phyloP scores from a whole-genome alignment of 2,113 vertebrate genomes.

The Periophthalmodon schlosseri region DNA sequence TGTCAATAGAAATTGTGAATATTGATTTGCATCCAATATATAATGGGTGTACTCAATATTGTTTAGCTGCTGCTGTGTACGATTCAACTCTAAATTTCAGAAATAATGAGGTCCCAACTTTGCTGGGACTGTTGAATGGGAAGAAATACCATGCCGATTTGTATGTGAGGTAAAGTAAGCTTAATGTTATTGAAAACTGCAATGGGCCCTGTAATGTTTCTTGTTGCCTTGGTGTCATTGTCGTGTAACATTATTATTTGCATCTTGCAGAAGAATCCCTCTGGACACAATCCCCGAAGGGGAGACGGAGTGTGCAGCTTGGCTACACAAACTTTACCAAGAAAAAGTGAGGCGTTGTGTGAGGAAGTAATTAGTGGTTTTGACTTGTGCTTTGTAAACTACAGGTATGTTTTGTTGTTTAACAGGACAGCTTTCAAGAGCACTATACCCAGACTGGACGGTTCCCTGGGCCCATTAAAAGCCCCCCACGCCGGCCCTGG shows the following conservation, averaged over 20 bases:
- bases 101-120: constrained; percentile 88
- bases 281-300: constrained; percentile 88
- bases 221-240: neutral
- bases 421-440: constrained; percentile 91
- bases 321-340: constrained; percentile 96
- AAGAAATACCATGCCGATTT: constrained; percentile 93
- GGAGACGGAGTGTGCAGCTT: constrained; percentile 84
- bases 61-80: constrained; percentile 92
- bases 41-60: constrained; percentile 33
- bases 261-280: constrained; percentile 87
- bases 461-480: constrained; percentile 80
- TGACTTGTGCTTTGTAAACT: neutral
- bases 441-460: constrained; percentile 82
- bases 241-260: neutral
- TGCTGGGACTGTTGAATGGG: constrained; percentile 91
- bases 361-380: neutral
- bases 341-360: constrained; percentile 84
- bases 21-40: constrained; percentile 34
- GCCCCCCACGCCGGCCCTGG: constrained; percentile 82
- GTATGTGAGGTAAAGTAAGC: constrained; percentile 84
- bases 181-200: neutral
- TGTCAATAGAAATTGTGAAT: neutral
- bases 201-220: neutral
- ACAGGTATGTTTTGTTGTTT: constrained; percentile 9
- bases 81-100: constrained; percentile 97